phyloP scores from a whole-genome alignment of 2,888 invertebrate genomes.

The Xestia ashworthii region DNA sequence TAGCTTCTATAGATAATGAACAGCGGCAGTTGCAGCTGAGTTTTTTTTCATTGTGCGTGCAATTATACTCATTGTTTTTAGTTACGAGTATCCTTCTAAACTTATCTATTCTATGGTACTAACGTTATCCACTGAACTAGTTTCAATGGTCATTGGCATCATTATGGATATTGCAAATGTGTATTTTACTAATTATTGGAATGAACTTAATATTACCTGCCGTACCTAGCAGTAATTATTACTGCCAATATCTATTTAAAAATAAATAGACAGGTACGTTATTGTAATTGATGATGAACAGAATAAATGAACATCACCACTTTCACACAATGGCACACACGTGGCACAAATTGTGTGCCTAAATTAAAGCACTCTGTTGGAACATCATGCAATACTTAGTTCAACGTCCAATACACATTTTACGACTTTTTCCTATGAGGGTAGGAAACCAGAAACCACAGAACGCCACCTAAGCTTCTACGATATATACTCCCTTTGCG shows the following conservation, averaged over 20 bases:
- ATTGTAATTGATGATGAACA: background rate
- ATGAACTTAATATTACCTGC: slow-evolving; percentile 5
- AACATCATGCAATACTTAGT: background rate
- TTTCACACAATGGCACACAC: too few relatives aligned
- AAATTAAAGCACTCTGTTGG: background rate
- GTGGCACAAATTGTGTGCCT: background rate
- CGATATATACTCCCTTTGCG: too few relatives aligned
- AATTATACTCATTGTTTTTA: background rate
- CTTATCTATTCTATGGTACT: background rate
- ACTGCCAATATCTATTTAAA: background rate
- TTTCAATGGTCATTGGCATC: slow-evolving; percentile 20
- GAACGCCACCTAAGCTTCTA: too few relatives aligned
- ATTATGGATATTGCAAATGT: slow-evolving; percentile 36
- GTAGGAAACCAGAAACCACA: too few relatives aligned
- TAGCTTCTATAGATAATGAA: background rate
- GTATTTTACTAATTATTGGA: slow-evolving; percentile 37
- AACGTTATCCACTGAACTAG: slow-evolving; percentile 8
- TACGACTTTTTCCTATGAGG: too few relatives aligned
- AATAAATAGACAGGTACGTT: too few relatives aligned
- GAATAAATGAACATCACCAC: background rate
- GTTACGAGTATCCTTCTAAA: slow-evolving; percentile 10
- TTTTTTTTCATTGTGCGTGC: background rate
- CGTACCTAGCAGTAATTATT: background rate
- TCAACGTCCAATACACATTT: too few relatives aligned
- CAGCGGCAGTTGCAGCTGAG: background rate